Conservation (phyloP, 2,888 invertebrate genomes). For the Aproaerema taeniolella region DNA sequence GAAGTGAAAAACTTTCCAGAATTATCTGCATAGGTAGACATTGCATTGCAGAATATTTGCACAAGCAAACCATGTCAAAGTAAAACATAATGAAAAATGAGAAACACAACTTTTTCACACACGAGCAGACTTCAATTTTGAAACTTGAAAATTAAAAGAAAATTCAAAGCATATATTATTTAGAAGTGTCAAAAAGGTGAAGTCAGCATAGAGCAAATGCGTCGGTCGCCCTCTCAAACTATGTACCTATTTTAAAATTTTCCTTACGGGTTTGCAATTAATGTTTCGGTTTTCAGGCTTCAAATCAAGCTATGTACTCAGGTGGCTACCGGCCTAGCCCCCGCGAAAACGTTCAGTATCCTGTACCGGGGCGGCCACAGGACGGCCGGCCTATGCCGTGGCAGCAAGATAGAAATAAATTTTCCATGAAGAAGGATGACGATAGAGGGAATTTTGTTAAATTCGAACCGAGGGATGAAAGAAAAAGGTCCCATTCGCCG, state of each 20-base stretch:
- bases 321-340: conserved; percentile 50
- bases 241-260: not conserved
- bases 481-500: conserved; percentile 26
- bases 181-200: too few relatives aligned
- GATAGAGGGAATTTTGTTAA: conserved; percentile 35
- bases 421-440: conserved; percentile 34
- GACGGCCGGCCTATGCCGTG: conserved; percentile 32
- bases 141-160: not conserved
- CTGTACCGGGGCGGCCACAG: conserved; percentile 27
- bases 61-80: too few relatives aligned
- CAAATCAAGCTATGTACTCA: conserved; percentile 61
- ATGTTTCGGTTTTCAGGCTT: conserved; percentile 67
- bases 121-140: not conserved
- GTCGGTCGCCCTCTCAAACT: not conserved
- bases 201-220: not conserved
- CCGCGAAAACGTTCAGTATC: conserved; percentile 40
- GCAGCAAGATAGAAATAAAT: conserved; percentile 42
- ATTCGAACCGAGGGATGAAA: conserved; percentile 23
- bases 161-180: not conserved
- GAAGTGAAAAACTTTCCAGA: too few relatives aligned
- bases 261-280: conserved; percentile 50
- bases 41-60: too few relatives aligned
- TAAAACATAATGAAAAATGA: not conserved
- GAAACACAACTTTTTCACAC: not conserved
- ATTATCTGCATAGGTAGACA: too few relatives aligned